A percentile compares a stretch with the other conserved stretches of the same genome.
Evolutionary conservation across 2,888 invertebrate species (phyloP).

Genomic region (Torymus texanus): DNA sequence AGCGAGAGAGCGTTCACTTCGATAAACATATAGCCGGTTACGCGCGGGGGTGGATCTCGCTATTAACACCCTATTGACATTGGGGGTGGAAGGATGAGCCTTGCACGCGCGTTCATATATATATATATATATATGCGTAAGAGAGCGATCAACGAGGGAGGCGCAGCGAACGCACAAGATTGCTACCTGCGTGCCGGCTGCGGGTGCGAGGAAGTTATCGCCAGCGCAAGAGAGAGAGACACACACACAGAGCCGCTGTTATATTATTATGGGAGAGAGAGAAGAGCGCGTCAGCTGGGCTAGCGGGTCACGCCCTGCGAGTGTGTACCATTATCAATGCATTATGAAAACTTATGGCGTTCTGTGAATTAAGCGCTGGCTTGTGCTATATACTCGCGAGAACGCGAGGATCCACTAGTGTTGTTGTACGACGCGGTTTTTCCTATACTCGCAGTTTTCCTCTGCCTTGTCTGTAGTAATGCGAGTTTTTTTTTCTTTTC

Average conservation of each 20-base stretch:
- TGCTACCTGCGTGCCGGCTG: conserved; percentile 41
- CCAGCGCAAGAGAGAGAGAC: neutral
- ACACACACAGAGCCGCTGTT: neutral
- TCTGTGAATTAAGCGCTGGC: conserved; percentile 20
- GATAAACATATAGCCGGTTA: conserved; percentile 35
- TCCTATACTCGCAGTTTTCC: too few species aligned
- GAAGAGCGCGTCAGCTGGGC: conserved; percentile 50
- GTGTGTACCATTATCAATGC: conserved; percentile 46
- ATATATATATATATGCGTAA: neutral
- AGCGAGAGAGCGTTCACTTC: conserved; percentile 18
- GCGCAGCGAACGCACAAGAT: conserved; percentile 20
- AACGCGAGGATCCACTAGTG: too few species aligned
- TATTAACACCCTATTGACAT: conserved; percentile 51
- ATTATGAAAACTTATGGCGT: conserved; percentile 42
- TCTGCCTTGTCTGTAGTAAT: too few species aligned
- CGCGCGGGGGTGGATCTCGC: neutral
- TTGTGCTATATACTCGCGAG: too few species aligned
- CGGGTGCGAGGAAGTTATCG: conserved; percentile 36
- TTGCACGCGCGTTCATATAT: conserved; percentile 18
- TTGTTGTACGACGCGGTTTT: too few species aligned
- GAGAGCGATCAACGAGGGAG: conserved; percentile 41
- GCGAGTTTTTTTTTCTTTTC: neutral
- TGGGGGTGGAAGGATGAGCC: conserved; percentile 9
- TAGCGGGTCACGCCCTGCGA: conserved; percentile 35
- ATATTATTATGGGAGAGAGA: conserved; percentile 3